These are phyloP conservation scores for Sylvia borin DNA, from an alignment of 2,797 vertebrate species.

Conservation along the genomic window DNA sequence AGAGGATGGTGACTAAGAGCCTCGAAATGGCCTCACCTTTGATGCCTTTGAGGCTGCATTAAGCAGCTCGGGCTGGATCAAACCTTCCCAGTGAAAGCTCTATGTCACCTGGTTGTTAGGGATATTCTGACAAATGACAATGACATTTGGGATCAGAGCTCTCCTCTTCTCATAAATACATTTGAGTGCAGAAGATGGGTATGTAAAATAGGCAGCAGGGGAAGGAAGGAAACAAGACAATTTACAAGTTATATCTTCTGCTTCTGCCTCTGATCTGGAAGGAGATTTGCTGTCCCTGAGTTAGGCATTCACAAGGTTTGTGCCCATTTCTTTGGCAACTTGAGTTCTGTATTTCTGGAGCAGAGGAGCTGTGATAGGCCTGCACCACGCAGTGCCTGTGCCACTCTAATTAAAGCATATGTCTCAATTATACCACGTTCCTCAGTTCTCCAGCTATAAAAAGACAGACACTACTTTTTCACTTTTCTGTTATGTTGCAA, in stretches of 20 bases:
- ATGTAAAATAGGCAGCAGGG: background rate
- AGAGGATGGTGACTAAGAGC: background rate
- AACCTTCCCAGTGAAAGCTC: background rate
- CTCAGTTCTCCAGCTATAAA: constrained; percentile 14
- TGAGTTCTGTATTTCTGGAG: background rate
- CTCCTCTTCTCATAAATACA: background rate
- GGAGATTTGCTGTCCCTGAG: background rate
- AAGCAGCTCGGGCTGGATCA: background rate
- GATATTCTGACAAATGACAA: background rate
- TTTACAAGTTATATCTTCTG: background rate
- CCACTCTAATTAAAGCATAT: constrained; percentile 30
- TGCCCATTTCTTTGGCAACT: background rate
- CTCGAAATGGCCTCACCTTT: background rate
- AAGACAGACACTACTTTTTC: background rate
- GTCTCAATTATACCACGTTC: background rate
- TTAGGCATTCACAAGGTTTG: background rate
- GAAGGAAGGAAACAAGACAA: background rate
- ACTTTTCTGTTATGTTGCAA: background rate
- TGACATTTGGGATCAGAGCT: background rate
- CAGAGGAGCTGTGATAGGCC: background rate
- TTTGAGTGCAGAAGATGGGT: background rate
- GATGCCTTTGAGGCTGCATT: background rate
- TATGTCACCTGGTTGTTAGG: background rate
- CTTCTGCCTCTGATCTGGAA: background rate
- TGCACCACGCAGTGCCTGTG: background rate